Conservation (phyloP, 2,797 vertebrate genomes). For the Phaenicophaeus curvirostris region DNA sequence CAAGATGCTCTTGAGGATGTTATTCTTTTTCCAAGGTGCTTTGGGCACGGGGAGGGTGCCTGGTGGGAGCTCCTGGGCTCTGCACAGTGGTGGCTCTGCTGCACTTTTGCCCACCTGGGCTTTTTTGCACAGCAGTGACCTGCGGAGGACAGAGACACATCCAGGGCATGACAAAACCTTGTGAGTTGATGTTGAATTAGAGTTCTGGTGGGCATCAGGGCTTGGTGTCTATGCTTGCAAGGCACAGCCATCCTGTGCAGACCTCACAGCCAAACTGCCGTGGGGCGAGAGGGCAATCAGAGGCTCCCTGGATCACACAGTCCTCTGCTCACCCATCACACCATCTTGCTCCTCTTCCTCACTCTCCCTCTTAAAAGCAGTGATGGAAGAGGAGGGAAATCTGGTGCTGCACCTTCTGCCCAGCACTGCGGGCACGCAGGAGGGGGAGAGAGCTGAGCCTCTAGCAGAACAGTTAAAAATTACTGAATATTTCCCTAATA, state of each 20-base stretch:
- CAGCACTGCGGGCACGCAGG: background rate
- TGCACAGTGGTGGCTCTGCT: background rate
- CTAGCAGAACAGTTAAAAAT: constrained; percentile 52
- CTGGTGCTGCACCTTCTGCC: background rate
- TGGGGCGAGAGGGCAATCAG: accelerated
- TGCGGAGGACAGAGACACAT: background rate
- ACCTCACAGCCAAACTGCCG: accelerated
- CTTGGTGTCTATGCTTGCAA: accelerated
- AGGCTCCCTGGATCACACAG: background rate
- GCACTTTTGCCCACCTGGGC: accelerated
- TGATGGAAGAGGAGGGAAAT: background rate
- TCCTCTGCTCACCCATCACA: background rate
- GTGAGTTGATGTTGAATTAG: background rate
- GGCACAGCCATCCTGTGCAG: background rate
- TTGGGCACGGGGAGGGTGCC: background rate
- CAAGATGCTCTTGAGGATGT: background rate
- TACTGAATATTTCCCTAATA: constrained; percentile 40
- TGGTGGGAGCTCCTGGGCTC: background rate
- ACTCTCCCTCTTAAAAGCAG: background rate
- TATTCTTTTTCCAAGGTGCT: background rate
- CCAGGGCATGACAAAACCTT: background rate
- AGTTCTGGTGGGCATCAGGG: background rate
- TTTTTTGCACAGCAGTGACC: background rate
- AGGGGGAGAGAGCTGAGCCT: background rate
- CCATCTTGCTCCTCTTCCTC: background rate